Percentiles rank a stretch among this genome's conserved stretches.
phyloP scores from a whole-genome alignment of 2,888 invertebrate species.

The Aporophyla lueneburgensis region DNA sequence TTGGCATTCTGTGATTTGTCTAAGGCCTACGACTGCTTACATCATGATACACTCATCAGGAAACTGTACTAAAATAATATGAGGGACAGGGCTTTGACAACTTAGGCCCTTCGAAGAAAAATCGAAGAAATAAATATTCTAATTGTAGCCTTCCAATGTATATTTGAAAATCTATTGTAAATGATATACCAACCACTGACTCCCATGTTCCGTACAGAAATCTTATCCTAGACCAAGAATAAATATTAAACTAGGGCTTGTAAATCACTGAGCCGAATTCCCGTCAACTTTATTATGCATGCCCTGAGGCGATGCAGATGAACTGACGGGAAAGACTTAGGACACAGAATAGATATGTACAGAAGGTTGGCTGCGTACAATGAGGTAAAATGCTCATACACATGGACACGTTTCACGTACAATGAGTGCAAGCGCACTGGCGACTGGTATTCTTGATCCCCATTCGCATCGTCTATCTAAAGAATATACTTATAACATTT shows the following conservation, averaged over 20 bases:
- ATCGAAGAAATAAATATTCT: too few species aligned
- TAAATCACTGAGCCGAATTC: slow-evolving; percentile 32
- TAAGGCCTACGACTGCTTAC: not conserved
- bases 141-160: too few species aligned
- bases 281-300: slow-evolving; percentile 49
- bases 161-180: too few species aligned
- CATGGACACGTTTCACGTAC: not conserved
- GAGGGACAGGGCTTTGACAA: not conserved
- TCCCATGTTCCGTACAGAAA: not conserved
- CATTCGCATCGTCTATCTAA: too few species aligned
- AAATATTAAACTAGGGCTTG: slow-evolving; percentile 30
- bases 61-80: not conserved
- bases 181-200: not conserved
- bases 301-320: slow-evolving; percentile 45
- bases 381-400: not conserved
- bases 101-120: too few species aligned
- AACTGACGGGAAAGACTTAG: slow-evolving; percentile 33
- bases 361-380: not conserved
- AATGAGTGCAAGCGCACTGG: not conserved
- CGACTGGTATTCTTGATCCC: not conserved
- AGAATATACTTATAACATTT: not conserved
- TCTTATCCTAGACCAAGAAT: slow-evolving; percentile 18
- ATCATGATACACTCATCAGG: not conserved
- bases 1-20: not conserved
- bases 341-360: not conserved